These are phyloP conservation scores for Mythimna pallens DNA, from an alignment of 2,888 invertebrate genomes.

Conservation along the genomic window DNA sequence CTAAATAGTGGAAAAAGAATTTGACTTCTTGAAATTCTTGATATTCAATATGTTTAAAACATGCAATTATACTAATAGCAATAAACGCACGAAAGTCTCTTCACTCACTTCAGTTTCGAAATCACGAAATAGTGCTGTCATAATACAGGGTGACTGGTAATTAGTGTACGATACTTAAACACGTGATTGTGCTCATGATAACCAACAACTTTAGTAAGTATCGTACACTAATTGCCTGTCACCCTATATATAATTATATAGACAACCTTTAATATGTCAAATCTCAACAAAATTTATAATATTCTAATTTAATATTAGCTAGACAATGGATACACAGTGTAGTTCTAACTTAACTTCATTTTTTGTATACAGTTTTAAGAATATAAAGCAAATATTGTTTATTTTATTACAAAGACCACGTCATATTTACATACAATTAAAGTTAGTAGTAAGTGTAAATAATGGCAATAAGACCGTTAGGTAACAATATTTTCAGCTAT, in stretches of 20 bases:
- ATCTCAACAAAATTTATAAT: neutral
- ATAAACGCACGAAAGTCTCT: neutral
- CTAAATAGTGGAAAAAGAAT: too few relatives aligned
- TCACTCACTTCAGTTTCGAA: neutral
- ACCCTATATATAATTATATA: too few relatives aligned
- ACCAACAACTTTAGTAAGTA: too few relatives aligned
- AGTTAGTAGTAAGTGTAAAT: neutral
- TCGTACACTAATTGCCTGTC: too few relatives aligned
- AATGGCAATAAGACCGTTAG: neutral
- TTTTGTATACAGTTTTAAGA: neutral
- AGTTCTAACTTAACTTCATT: neutral
- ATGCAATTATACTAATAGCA: neutral
- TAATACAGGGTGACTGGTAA: too few relatives aligned
- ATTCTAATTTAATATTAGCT: neutral
- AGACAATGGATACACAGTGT: neutral
- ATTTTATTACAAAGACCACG: neutral
- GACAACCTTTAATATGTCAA: neutral
- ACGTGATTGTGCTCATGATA: too few relatives aligned
- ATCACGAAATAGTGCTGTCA: neutral
- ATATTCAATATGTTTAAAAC: too few relatives aligned
- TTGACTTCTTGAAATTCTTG: too few relatives aligned
- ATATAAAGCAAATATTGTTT: slow-evolving; percentile 2
- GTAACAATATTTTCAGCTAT: slow-evolving; percentile 3
- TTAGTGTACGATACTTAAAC: too few relatives aligned
- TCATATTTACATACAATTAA: neutral